Evolutionary conservation across 1,140 invertebrate species (phyloP), one percentile per base, ranked within the genome.

Genomic region (Chionoecetes opilio): DNA sequence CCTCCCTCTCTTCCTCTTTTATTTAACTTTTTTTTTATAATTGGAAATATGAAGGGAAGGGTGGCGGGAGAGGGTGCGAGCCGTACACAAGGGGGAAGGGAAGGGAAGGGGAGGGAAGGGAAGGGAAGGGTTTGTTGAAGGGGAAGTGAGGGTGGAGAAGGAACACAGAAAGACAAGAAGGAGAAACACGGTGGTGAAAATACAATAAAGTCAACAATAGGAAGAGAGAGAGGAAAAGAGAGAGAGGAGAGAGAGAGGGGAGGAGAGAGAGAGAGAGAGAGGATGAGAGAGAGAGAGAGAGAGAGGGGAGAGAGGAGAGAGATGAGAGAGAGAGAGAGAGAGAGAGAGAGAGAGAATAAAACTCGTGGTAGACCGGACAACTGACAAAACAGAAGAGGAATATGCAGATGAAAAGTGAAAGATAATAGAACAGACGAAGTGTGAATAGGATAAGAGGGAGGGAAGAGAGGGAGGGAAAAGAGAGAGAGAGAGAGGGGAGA

Each of bases 21-120:
- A 93, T 88, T n/a, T n/a, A n/a, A n/a, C n/a, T n/a, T n/a, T 86
- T 93, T 93, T 93, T 88, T 92, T 92, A 88, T 93, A 93, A 93
- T 88, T 53, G 93, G 75, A 94, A 91, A 94, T 90, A 94, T 91
- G 89, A 91, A 91, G 93, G 89, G 88, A 94, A 88, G 88, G 88
- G 86, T 87, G 63, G 92, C 32, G 93, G 32, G 93, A 82, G 85
- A 63, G 84, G 34, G 84, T 34, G 63, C 32, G 90, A 91, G 38
- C 53, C 46, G 21, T 91, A 29, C 82, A 31, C 35, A 35, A 31
- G n/a, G 37, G 34, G 92, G 32, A 32, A 37, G n/a, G 91, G 38
- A 86, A 38, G 82, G 34, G 34, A 63, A 63, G n/a, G 26, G 38
- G 34, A 63, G 34, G 90, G 53, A 35, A 63, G 90, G n/a, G 90